Base-by-base conservation (phyloP, 1,140 invertebrate species). In the Drosophila orena region DNA sequence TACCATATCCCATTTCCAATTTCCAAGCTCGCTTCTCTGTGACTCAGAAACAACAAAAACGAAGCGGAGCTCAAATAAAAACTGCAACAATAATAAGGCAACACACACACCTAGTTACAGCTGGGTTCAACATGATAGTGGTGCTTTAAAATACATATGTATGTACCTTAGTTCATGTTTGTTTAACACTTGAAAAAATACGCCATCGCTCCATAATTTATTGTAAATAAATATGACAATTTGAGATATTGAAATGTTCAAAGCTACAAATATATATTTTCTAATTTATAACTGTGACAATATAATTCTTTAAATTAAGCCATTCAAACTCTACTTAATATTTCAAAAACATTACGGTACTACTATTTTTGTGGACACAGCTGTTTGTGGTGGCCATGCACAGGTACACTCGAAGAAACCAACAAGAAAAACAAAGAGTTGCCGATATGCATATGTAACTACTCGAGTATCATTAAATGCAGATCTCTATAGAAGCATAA, bases 401-500 rank as follows among this genome's bases (percentile, higher is more conserved):
- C 60, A 53, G 55, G 38, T 20, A 30, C 15, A 43, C 15, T 50
- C 2, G 6, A 46, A 7, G 24, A 27, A 34, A 34, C 42, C 30
- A 30, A 30, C 11, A 24, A 34, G 34, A 46, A 30, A 30, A 30
- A 47, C 14, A 50, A 59, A 72, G 50, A 73, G 66, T 71, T 40
- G 10, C 22, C 60, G 72, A 61, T 69, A 61, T 77, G 58, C 65
- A 56, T 79, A 60, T 79, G 56, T 62, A 65, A 77, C 72, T 64
- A 68, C 42, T 49, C 68, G 60, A 81, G 78, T 85, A 83, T 88
- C 84, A 88, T 83, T 83, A 89, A 89, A 79, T 83, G 83, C 83
- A 88, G 83, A 86, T 86, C 83, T 86, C 75, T 86, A 79, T 83
- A 86, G 78, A 77, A 79, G 65, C 79, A 78, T 79, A 72, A 71